Evolutionary conservation across 2,113 vertebrate species (phyloP), one percentile per base, ranked within the genome.

Genomic region (Microtus richardsoni): DNA sequence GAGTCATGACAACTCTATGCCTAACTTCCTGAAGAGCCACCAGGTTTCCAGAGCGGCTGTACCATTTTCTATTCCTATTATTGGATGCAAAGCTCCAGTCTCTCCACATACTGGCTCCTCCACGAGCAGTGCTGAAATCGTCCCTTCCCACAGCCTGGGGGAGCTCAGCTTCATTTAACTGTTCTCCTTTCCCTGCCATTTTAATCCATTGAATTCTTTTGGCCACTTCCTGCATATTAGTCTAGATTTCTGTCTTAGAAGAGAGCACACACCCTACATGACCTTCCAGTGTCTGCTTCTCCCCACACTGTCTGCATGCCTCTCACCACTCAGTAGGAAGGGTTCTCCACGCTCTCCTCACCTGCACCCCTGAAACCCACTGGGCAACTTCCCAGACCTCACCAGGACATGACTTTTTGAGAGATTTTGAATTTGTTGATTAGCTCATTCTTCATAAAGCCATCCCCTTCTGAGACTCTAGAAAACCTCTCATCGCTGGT

Each of bases 81-180:
- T 54, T 60, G 33, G 19, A 54, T 5, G 86, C 0, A 30, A 84
- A 68, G 54, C 3, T 91, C 33, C 24, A 33, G 71, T 41, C 89
- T 74, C 68, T 71, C 68, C n/a, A 77, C 7, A 58, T 75, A 54
- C 47, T 75, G 14, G 3, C 13, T 68, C 4, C n/a, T 75, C 73
- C 66, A 58, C 19, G n/a, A 26, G 71, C 22, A 24, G 36, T 36
- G 33, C 66, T 33, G 89, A 93, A 80, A 73, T 82, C 87, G 41
- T 82, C 41, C 64, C 47, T 94, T 88, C 90, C 90, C 47, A 64
- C 66, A 90, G 62, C 28, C 89, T 66, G 39, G 66, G 78, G 66
- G 71, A 87, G 62, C 68, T 66, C 62, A 92, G 71, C 75, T 85
- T 96, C 74, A 16, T 36, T 89, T 88, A 77, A 83, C 60, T 83